phyloP scores from a whole-genome alignment of 2,113 vertebrate genomes.

The Salvelinus sp. region DNA sequence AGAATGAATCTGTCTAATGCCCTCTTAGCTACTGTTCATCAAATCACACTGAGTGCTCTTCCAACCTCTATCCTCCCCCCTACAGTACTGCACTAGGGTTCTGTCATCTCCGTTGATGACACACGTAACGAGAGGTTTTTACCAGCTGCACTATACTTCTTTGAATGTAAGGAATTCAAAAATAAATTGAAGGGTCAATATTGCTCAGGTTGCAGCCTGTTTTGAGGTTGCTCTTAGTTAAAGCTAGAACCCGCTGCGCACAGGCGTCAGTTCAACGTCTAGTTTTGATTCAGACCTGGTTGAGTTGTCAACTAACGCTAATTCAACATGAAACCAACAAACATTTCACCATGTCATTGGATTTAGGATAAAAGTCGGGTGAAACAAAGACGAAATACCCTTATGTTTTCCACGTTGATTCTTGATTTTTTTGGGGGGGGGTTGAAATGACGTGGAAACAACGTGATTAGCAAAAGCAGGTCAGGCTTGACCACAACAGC shows the following conservation, averaged over 20 bases:
- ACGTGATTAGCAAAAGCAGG: background rate
- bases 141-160: background rate
- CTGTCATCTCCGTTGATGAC: background rate
- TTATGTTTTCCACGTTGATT: too few species aligned
- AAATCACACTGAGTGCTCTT: background rate
- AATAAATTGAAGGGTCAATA: background rate
- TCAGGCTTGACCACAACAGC: background rate
- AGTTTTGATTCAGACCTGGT: too few species aligned
- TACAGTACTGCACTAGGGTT: background rate
- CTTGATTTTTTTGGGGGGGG: too few species aligned
- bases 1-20: constrained; percentile 13
- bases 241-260: background rate
- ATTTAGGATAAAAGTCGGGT: too few species aligned
- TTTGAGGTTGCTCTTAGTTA: background rate
- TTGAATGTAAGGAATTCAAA: background rate
- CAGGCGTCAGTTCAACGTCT: too few species aligned
- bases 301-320: too few species aligned
- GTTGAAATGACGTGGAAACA: too few species aligned
- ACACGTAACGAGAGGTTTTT: background rate
- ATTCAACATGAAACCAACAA: too few species aligned
- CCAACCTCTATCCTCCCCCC: background rate
- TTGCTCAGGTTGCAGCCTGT: background rate
- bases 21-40: background rate
- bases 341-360: too few species aligned
- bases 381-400: too few species aligned